Evolutionary conservation across 2,888 invertebrate species (phyloP).

Genomic region (Neoitamus cyanurus): DNA sequence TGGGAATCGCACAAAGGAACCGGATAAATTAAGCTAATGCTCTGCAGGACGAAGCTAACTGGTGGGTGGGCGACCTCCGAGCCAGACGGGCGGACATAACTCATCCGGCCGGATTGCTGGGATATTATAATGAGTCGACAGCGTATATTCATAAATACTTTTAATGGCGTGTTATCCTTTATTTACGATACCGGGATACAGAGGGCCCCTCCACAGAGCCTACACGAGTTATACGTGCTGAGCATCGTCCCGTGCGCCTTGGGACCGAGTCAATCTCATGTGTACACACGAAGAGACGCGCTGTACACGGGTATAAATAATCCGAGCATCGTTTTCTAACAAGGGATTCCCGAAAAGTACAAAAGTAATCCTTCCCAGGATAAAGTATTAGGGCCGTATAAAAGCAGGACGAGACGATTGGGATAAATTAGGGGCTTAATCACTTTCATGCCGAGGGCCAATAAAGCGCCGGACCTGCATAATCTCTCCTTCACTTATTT

Average conservation of each 20-base stretch:
- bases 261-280: conserved; percentile 18
- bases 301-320: conserved; percentile 25
- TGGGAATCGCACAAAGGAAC: not conserved
- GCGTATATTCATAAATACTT: conserved; percentile 43
- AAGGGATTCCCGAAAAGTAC: conserved; percentile 35
- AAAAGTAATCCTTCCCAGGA: conserved; percentile 20
- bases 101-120: not conserved
- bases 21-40: conserved; percentile 14
- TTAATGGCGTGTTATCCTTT: conserved; percentile 39
- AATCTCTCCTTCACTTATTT: conserved; percentile 19
- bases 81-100: not conserved
- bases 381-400: conserved; percentile 20
- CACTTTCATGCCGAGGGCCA: not conserved
- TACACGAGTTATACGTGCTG: not conserved
- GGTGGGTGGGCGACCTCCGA: not conserved
- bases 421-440: conserved; percentile 27
- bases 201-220: not conserved
- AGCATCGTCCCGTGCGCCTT: not conserved
- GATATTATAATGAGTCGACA: conserved; percentile 37
- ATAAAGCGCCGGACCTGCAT: conserved; percentile 18
- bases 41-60: not conserved
- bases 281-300: conserved; percentile 20
- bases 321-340: conserved; percentile 25
- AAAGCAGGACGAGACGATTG: conserved; percentile 37
- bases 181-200: conserved; percentile 20